phyloP scores from a whole-genome alignment of 2,888 invertebrate species.

The Drosophila longiperda region DNA sequence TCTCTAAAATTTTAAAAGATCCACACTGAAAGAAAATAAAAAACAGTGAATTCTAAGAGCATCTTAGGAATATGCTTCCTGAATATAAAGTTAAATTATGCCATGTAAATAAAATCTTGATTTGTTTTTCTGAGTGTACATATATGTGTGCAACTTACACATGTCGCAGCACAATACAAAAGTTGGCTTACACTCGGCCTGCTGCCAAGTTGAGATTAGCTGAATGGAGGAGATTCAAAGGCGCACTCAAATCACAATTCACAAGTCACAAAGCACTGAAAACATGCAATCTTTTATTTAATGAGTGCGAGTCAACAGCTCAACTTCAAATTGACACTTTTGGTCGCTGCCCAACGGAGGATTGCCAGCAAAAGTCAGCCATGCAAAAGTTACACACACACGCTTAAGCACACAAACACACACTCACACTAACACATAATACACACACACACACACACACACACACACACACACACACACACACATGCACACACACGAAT shows the following conservation, averaged over 20 bases:
- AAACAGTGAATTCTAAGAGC: too few relatives aligned
- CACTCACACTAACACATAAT: slow-evolving; percentile 8
- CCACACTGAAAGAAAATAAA: too few relatives aligned
- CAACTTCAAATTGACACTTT: slow-evolving; percentile 76
- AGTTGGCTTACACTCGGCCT: slow-evolving; percentile 38
- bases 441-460: slow-evolving; percentile 24
- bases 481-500: slow-evolving; percentile 55
- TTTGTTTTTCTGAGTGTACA: background rate
- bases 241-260: slow-evolving; percentile 41
- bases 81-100: background rate
- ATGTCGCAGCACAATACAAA: slow-evolving; percentile 33
- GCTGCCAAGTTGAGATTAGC: slow-evolving; percentile 48
- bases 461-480: slow-evolving; percentile 41
- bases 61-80: too few relatives aligned
- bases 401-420: slow-evolving; percentile 9
- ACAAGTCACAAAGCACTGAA: slow-evolving; percentile 66
- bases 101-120: background rate
- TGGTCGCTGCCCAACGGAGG: slow-evolving; percentile 33
- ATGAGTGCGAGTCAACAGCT: slow-evolving; percentile 77
- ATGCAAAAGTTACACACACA: slow-evolving; percentile 45
- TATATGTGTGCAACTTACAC: background rate
- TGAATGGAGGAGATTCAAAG: slow-evolving; percentile 8
- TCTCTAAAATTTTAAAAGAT: too few relatives aligned
- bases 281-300: slow-evolving; percentile 79
- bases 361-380: slow-evolving; percentile 33